Evolutionary conservation across 2,888 invertebrate species (phyloP).

Genomic region (Cephus runcator): DNA sequence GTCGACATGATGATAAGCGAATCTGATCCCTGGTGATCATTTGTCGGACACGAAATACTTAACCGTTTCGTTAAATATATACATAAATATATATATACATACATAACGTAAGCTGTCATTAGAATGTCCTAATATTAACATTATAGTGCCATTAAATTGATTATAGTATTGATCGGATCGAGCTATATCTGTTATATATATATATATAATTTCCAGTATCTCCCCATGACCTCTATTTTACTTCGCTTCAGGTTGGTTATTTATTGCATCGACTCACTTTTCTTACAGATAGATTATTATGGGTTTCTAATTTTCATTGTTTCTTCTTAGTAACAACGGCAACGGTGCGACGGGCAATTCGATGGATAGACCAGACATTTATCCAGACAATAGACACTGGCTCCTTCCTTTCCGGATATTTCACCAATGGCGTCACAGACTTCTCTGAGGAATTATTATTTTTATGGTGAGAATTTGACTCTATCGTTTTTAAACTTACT

Average conservation of each 20-base stretch:
- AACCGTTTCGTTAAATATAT: conserved; percentile 48
- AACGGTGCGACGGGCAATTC: conserved; percentile 77
- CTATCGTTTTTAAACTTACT: background rate
- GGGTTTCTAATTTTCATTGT: background rate
- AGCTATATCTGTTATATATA: background rate
- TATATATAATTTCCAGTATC: background rate
- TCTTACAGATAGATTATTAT: background rate
- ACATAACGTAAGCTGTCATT: conserved; percentile 61
- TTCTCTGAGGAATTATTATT: conserved; percentile 69
- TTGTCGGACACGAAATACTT: conserved; percentile 38
- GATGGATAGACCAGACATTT: conserved; percentile 84
- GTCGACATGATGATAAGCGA: background rate
- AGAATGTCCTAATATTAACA: conserved; percentile 61
- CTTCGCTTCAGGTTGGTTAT: background rate
- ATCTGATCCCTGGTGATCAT: conserved; percentile 7
- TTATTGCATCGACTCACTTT: background rate
- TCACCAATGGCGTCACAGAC: conserved; percentile 86
- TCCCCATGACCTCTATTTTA: background rate
- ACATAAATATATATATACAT: conserved; percentile 37
- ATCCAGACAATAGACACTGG: conserved; percentile 88
- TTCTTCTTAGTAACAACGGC: conserved; percentile 73
- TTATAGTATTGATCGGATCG: conserved; percentile 33
- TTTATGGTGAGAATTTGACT: background rate
- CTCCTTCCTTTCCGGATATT: conserved; percentile 76
- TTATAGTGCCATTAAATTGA: conserved; percentile 59